phyloP scores from a whole-genome alignment of 2,888 invertebrate species.

The Sylvicola cinctus region DNA sequence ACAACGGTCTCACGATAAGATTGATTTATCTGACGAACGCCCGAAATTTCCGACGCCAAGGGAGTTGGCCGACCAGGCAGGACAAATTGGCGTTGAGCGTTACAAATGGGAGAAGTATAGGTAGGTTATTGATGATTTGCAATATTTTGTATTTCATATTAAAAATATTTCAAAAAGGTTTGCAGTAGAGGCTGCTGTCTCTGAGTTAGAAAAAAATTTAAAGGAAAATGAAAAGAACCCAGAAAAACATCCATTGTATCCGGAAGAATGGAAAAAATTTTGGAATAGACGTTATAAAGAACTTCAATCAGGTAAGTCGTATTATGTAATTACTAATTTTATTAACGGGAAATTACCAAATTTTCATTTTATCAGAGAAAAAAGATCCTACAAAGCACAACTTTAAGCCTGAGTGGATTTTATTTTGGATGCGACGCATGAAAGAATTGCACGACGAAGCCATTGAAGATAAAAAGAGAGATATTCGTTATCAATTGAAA shows the following conservation, averaged over 20 bases:
- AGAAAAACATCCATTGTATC: slow-evolving; percentile 72
- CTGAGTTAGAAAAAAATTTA: slow-evolving; percentile 37
- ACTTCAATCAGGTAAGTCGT: slow-evolving; percentile 34
- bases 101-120: slow-evolving; percentile 32
- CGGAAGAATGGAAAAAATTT: slow-evolving; percentile 78
- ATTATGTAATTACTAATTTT: neutral
- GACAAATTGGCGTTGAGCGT: slow-evolving; percentile 25
- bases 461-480: slow-evolving; percentile 40
- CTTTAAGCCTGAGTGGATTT: slow-evolving; percentile 77
- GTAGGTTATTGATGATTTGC: slow-evolving; percentile 3
- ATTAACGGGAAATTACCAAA: neutral
- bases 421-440: slow-evolving; percentile 67
- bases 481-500: slow-evolving; percentile 40
- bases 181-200: slow-evolving; percentile 19
- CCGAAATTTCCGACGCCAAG: slow-evolving; percentile 17
- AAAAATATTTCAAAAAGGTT: slow-evolving; percentile 10
- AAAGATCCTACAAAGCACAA: slow-evolving; percentile 58
- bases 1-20: no score
- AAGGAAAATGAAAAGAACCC: slow-evolving; percentile 66
- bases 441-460: slow-evolving; percentile 54
- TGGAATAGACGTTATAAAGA: slow-evolving; percentile 72
- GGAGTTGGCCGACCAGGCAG: slow-evolving; percentile 20
- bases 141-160: neutral
- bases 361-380: slow-evolving; percentile 15
- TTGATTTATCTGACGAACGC: neutral